A percentile compares a stretch with the other conserved stretches of the same genome.
phyloP scores from a whole-genome alignment of 2,797 vertebrate species.

The Fratercula arctica region DNA sequence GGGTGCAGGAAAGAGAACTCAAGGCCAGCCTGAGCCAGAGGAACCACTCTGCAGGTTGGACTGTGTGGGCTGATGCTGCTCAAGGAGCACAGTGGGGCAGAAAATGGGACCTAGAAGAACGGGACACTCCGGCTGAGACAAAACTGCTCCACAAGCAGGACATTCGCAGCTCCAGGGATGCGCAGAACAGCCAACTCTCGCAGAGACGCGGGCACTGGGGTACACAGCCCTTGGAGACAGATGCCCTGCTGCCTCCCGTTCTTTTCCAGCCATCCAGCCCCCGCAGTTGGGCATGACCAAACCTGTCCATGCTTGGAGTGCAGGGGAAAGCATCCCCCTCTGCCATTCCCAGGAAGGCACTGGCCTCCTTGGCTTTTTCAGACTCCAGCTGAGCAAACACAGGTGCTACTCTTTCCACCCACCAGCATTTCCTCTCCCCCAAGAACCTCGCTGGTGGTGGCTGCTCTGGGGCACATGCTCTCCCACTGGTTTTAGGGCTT shows the following conservation, averaged over 20 bases:
- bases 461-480: neutral
- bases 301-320: fast-evolving
- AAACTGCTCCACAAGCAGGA: neutral
- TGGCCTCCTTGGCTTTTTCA: neutral
- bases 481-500: neutral
- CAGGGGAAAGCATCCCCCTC: neutral
- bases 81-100: neutral
- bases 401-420: neutral
- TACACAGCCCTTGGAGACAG: fast-evolving
- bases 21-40: fast-evolving
- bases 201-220: fast-evolving
- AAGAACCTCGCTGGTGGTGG: fast-evolving
- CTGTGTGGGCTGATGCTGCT: neutral
- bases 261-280: neutral
- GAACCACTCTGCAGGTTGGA: neutral
- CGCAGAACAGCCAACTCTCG: neutral
- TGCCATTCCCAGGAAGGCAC: neutral
- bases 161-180: neutral
- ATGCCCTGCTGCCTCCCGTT: neutral
- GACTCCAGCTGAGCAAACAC: slow-evolving; percentile 41
- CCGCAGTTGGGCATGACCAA: fast-evolving
- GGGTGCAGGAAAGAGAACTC: neutral
- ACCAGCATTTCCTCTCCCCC: fast-evolving
- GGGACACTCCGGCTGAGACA: neutral
- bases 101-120: neutral